A percentile compares a stretch with the other conserved stretches of the same genome.
Conservation (phyloP, 1,140 invertebrate species). For the Pseudomyrmex flavicornis region DNA sequence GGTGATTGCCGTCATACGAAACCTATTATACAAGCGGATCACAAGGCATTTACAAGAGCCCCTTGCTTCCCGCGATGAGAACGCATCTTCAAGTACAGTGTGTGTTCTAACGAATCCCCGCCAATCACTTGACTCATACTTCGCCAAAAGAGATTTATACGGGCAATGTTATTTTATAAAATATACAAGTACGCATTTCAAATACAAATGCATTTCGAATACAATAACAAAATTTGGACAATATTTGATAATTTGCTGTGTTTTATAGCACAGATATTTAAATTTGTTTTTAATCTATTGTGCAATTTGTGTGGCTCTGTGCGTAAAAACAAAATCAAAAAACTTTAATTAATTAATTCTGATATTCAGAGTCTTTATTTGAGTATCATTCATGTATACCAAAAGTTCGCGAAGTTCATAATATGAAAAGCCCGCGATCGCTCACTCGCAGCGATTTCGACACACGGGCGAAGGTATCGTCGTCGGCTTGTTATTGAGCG, state of each 20-base stretch:
- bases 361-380: not conserved
- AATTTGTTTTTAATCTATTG: not conserved
- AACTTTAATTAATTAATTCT: not conserved
- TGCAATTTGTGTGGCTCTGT: not conserved
- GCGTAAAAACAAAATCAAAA: not conserved
- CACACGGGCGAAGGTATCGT: constrained; percentile 69
- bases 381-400: not conserved
- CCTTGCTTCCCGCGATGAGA: constrained; percentile 47
- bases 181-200: too few relatives aligned
- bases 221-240: too few relatives aligned
- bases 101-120: constrained; percentile 16
- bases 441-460: constrained; percentile 71
- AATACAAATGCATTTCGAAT: too few relatives aligned
- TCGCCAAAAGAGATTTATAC: not conserved
- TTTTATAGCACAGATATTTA: not conserved
- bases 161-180: too few relatives aligned
- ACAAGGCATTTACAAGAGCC: constrained; percentile 24
- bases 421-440: constrained; percentile 10
- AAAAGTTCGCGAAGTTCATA: constrained; percentile 30
- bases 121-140: not conserved
- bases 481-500: constrained; percentile 77
- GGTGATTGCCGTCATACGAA: constrained; percentile 48
- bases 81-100: constrained; percentile 65
- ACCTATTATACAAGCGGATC: constrained; percentile 56
- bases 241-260: not conserved